Conservation (phyloP, 2,888 invertebrate genomes). For the Pherbina coryleti region DNA sequence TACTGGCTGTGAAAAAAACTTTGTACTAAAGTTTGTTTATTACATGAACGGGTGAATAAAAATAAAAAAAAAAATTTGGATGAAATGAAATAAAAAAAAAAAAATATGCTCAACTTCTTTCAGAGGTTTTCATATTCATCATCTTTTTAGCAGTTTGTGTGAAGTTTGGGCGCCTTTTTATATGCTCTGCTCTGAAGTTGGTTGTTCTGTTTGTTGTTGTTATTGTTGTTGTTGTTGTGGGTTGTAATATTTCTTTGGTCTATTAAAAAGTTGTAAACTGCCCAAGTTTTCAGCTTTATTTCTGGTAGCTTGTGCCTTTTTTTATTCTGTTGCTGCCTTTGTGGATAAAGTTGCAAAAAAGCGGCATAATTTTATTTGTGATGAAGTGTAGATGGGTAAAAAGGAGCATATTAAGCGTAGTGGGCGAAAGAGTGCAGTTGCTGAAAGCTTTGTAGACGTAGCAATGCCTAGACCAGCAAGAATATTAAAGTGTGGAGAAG, state of each 20-base stretch:
- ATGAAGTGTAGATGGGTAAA: not conserved
- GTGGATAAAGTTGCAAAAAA: conserved; percentile 28
- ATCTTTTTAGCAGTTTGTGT: conserved; percentile 62
- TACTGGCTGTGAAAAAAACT: conserved; percentile 60
- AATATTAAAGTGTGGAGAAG: no score
- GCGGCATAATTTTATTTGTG: conserved; percentile 55
- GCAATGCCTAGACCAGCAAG: no score
- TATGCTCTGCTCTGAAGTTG: conserved; percentile 40
- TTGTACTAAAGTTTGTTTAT: conserved; percentile 64
- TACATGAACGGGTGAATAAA: conserved; percentile 49
- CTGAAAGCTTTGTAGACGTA: no score
- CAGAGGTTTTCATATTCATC: conserved; percentile 57
- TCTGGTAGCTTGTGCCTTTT: conserved; percentile 52
- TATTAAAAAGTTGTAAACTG: conserved; percentile 67
- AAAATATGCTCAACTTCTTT: conserved; percentile 29
- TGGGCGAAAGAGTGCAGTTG: not conserved
- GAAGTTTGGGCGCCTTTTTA: conserved; percentile 47
- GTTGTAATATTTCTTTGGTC: conserved; percentile 58
- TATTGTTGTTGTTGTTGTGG: conserved; percentile 32
- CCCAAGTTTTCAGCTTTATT: conserved; percentile 55
- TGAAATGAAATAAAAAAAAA: not conserved
- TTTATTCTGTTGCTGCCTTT: conserved; percentile 41
- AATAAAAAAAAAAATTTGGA: conserved; percentile 41
- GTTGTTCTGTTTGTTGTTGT: conserved; percentile 14
- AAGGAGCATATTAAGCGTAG: conserved; percentile 21